phyloP scores from a whole-genome alignment of 2,797 vertebrate genomes.

The Chaetophractus vellerosus region DNA sequence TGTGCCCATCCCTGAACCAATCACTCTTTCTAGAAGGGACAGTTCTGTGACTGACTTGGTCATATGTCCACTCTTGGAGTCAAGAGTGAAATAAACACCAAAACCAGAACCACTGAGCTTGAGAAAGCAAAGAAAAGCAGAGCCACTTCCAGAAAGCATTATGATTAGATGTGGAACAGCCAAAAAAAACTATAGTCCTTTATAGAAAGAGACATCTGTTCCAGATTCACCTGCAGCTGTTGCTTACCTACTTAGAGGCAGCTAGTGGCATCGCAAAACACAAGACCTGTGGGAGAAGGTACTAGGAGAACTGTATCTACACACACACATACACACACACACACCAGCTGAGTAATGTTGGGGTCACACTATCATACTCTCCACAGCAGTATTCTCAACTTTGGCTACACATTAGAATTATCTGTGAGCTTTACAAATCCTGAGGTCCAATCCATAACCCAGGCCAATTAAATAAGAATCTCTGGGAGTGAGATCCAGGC shows the following conservation, averaged over 20 bases:
- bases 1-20: neutral
- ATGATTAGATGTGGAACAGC: slow-evolving; percentile 20
- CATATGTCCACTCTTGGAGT: neutral
- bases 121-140: slow-evolving; percentile 31
- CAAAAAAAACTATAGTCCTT: slow-evolving; percentile 25
- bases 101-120: neutral
- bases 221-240: slow-evolving; percentile 55
- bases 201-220: slow-evolving; percentile 2
- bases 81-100: slow-evolving; percentile 4
- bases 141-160: slow-evolving; percentile 6
- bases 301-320: neutral
- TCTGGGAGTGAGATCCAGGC: neutral
- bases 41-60: neutral
- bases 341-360: neutral
- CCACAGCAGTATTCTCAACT: neutral
- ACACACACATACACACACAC: neutral
- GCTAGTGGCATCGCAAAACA: neutral
- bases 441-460: neutral
- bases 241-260: slow-evolving; percentile 2
- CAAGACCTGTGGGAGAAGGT: neutral
- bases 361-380: neutral
- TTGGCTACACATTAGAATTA: neutral
- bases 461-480: neutral
- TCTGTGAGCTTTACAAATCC: neutral
- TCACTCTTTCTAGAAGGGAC: neutral